Percentiles rank a stretch among this genome's conserved stretches.
Conservation (phyloP, 2,888 invertebrate genomes). For the Bembecia ichneumoniformis region DNA sequence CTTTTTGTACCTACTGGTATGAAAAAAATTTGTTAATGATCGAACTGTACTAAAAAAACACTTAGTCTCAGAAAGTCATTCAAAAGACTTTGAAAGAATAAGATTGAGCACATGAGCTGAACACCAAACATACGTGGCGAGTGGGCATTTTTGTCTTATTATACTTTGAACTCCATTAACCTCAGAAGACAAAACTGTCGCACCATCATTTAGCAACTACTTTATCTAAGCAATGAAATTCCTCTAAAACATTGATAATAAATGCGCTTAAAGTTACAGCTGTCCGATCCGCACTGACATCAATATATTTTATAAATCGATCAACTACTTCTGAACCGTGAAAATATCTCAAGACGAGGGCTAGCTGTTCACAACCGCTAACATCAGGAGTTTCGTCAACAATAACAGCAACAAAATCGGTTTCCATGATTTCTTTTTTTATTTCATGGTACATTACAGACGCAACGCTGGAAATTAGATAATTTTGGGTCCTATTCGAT, state of each 20-base stretch:
- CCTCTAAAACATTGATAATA: constrained; percentile 12
- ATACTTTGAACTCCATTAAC: constrained; percentile 22
- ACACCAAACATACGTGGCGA: constrained; percentile 18
- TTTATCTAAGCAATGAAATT: constrained; percentile 18
- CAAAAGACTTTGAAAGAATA: constrained; percentile 15
- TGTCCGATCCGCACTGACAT: constrained; percentile 19
- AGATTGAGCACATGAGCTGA: constrained; percentile 17
- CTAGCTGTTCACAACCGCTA: constrained; percentile 19
- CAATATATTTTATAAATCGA: constrained; percentile 23
- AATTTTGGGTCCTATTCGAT: constrained; percentile 1
- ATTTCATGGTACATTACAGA: neutral
- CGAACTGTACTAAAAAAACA: constrained; percentile 20
- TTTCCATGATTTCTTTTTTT: neutral
- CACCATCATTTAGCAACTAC: constrained; percentile 27
- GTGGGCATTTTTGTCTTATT: constrained; percentile 14
- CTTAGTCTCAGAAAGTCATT: constrained; percentile 17
- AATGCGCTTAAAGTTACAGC: constrained; percentile 15
- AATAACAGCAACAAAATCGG: constrained; percentile 4
- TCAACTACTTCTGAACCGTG: constrained; percentile 14
- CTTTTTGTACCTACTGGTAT: constrained; percentile 20
- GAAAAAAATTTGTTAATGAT: constrained; percentile 21
- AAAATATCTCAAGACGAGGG: constrained; percentile 22
- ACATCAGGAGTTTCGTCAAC: constrained; percentile 3
- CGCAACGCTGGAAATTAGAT: neutral
- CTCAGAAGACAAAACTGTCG: constrained; percentile 19